Base-by-base conservation (phyloP, 2,888 invertebrate species). In the Papilio elwesi region DNA sequence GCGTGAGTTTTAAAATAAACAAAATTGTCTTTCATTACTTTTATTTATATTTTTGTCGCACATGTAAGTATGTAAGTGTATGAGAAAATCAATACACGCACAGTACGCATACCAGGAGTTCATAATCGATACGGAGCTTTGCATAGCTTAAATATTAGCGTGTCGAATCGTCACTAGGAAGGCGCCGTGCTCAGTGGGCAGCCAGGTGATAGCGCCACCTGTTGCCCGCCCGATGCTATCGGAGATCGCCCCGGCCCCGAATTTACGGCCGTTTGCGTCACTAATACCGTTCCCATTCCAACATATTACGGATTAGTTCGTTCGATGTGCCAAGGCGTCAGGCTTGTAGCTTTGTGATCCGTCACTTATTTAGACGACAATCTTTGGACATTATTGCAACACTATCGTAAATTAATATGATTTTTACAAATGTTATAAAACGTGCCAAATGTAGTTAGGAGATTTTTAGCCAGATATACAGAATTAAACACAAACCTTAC, bases 151-250 rank as follows among this genome's bases (percentile, higher is more conserved):
- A 57, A 71, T 26, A 26, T 63, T 53, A 49, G 55, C 55, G 47
- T 48, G 26, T 43, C 6, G 43, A 43, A 38, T 36, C 65, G 49
- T 70, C 70, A 26, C 26, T 26, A 38, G 16, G 16, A n/a, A 12
- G 65, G 57, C 65, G 16, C 63, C 55, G 16, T 51, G 48, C 68
- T 51, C 38, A 48, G 26, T 66, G 16, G n/a, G n/a, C n/a, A n/a
- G 59, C 66, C 71, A 66, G 66, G 71, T 59, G 71, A 67, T 49
- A 65, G 49, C 68, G 53, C 55, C 68, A 73, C 68, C 64, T 73
- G 73, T 73, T 64, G 71, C 67, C 47, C 26, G 67, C 67, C 26
- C 26, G 26, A 26, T 26, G 67, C 66, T 66, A 71, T 67, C 71
- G 71, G 36, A 36, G 71, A 71, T 71, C 67, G 71, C 47, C 52